Evolutionary conservation across 2,113 vertebrate genomes (phyloP).

Genomic region (Ariopsis seemanni): DNA sequence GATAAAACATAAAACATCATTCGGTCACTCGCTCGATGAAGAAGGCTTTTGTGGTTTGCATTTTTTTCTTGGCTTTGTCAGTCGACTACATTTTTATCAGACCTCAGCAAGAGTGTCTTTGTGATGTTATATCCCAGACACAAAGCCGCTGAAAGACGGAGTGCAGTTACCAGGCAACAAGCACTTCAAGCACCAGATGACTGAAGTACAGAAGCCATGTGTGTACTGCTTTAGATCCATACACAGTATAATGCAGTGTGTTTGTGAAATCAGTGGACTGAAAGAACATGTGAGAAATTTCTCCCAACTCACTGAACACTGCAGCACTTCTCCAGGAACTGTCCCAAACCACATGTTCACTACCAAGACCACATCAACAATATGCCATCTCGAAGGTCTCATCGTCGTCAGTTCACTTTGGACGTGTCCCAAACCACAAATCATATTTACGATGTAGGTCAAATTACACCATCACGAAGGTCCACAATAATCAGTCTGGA

Average conservation of each 20-base stretch:
- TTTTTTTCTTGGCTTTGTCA: conserved; percentile 58
- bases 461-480: too few species aligned
- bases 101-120: conserved; percentile 68
- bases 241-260: background rate
- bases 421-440: background rate
- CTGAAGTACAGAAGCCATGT: conserved; percentile 49
- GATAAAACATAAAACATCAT: background rate
- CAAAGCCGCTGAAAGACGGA: conserved; percentile 66
- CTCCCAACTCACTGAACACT: background rate
- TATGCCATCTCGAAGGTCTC: background rate
- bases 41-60: conserved; percentile 38
- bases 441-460: background rate
- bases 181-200: conserved; percentile 70
- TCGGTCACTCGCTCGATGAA: conserved; percentile 48
- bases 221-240: background rate
- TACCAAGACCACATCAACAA: background rate
- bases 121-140: conserved; percentile 70
- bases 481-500: too few species aligned
- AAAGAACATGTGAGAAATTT: background rate
- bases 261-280: background rate
- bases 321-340: background rate
- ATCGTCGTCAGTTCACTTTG: background rate
- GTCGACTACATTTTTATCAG: conserved; percentile 63
- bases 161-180: conserved; percentile 77
- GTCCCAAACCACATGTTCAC: background rate